These are phyloP conservation scores for Melanogrammus aeglefinus DNA, from an alignment of 2,797 vertebrate species.

Conservation along the genomic window DNA sequence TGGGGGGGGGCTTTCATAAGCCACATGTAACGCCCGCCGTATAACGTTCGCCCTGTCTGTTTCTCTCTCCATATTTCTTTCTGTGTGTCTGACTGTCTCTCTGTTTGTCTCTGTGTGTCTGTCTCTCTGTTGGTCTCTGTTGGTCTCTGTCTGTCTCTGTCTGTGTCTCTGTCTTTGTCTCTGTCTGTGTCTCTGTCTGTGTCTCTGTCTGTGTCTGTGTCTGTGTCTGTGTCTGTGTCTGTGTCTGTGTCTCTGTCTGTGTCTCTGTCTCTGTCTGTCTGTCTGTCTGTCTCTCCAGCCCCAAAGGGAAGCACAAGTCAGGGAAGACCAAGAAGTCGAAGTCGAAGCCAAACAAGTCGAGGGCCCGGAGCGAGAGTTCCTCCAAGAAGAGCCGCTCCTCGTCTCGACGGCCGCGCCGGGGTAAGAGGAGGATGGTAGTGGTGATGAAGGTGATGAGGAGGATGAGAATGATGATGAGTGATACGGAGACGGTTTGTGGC, in stretches of 20 bases:
- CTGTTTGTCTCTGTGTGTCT: too few relatives aligned
- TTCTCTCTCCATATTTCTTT: too few relatives aligned
- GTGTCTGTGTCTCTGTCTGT: background rate
- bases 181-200: too few relatives aligned
- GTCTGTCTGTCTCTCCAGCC: constrained; percentile 62
- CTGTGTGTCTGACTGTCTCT: too few relatives aligned
- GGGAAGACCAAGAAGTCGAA: constrained; percentile 69
- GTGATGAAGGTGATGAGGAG: constrained; percentile 15
- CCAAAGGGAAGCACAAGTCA: constrained; percentile 89
- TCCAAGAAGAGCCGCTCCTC: constrained; percentile 64
- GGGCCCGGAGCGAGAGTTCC: constrained; percentile 73
- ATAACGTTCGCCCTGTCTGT: too few relatives aligned
- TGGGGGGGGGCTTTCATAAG: too few relatives aligned
- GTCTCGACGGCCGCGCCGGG: constrained; percentile 80
- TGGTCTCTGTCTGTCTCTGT: too few relatives aligned
- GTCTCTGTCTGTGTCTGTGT: too few relatives aligned
- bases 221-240: background rate
- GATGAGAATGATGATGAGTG: constrained; percentile 11
- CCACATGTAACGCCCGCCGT: too few relatives aligned
- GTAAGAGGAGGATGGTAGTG: constrained; percentile 57
- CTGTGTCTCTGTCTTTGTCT: too few relatives aligned
- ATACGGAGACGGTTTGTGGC: background rate
- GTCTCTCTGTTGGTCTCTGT: too few relatives aligned
- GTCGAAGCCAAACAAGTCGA: constrained; percentile 75
- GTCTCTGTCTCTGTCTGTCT: background rate